Evolutionary conservation across 2,113 vertebrate genomes (phyloP).

Genomic region (Colaptes auratus): DNA sequence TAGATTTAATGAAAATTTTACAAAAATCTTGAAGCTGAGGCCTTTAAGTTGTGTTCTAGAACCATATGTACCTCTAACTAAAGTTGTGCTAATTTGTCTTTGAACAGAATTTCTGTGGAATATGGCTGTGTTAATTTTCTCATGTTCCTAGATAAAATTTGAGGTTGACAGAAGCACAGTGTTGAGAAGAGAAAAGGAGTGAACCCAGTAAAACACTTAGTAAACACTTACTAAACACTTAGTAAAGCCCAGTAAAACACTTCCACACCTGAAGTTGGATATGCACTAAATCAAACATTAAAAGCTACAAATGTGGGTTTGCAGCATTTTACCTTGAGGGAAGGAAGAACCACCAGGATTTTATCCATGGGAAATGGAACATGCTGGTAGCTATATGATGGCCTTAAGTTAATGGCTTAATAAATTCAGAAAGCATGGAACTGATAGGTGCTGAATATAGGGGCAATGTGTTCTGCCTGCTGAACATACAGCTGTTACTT

Average conservation of each 20-base stretch:
- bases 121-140: background rate
- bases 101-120: background rate
- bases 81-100: background rate
- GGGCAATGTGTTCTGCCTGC: background rate
- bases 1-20: background rate
- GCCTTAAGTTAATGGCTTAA: background rate
- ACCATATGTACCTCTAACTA: background rate
- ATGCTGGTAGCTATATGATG: background rate
- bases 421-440: conserved; percentile 17
- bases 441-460: background rate
- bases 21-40: background rate
- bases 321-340: background rate
- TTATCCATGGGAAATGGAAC: background rate
- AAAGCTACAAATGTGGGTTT: background rate
- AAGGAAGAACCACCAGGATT: background rate
- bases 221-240: no score
- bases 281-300: background rate
- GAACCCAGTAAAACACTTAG: background rate
- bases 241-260: background rate
- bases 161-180: background rate
- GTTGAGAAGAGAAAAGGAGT: background rate
- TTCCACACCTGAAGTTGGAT: background rate
- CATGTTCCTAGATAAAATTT: background rate
- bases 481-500: conserved; percentile 48
- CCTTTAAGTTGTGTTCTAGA: background rate